Evolutionary conservation across 1,140 invertebrate genomes (phyloP).

Genomic region (Ceratina australensis): DNA sequence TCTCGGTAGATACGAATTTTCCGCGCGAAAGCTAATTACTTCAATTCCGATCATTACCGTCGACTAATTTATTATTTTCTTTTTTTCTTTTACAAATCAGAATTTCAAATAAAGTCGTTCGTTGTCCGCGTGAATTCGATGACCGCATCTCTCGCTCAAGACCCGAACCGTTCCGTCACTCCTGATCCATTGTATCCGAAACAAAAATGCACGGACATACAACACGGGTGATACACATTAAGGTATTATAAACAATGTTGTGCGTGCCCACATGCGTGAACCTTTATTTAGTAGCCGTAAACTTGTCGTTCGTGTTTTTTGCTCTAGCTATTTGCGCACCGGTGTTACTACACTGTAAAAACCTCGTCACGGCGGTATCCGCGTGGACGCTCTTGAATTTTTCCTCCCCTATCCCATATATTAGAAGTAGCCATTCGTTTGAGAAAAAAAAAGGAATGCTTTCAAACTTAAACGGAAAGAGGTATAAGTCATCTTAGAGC

Average conservation of each 20-base stretch:
- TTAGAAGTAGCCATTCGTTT: not conserved
- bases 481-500: constrained; percentile 48
- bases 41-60: not conserved
- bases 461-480: not conserved
- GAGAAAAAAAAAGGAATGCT: not conserved
- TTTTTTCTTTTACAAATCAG: not conserved
- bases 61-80: not conserved
- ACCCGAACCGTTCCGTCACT: constrained; percentile 33
- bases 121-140: constrained; percentile 2
- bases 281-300: constrained; percentile 67
- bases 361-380: constrained; percentile 57
- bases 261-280: constrained; percentile 66
- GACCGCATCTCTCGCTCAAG: not conserved
- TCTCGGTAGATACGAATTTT: not conserved
- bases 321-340: constrained; percentile 62
- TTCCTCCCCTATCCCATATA: not conserved
- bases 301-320: constrained; percentile 67
- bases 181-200: constrained; percentile 49
- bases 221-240: constrained; percentile 47
- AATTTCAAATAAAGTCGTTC: not conserved
- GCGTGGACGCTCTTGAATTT: constrained; percentile 64
- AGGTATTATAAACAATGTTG: constrained; percentile 66
- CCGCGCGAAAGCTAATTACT: too few species aligned
- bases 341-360: constrained; percentile 61
- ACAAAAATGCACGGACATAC: constrained; percentile 46